Conservation (phyloP, 2,888 invertebrate species). For the Operophtera brumata region DNA sequence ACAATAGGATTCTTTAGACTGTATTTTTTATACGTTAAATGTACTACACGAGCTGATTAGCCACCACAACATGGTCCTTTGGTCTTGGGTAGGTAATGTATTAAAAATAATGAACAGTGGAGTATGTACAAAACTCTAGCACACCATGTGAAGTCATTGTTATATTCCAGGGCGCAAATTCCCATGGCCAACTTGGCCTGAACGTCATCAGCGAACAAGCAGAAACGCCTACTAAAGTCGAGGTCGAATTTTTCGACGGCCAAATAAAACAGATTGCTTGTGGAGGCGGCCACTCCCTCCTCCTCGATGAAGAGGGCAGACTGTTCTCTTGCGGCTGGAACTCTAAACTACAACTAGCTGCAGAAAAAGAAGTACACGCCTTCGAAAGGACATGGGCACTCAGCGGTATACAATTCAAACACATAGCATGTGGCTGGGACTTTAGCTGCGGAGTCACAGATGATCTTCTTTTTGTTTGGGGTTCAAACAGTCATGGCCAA, state of each 20-base stretch:
- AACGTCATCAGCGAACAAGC: conserved; percentile 85
- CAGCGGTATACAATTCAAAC: conserved; percentile 78
- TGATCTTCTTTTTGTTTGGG: conserved; percentile 89
- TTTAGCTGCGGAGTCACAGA: conserved; percentile 87
- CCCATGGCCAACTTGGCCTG: conserved; percentile 89
- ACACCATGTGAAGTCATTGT: not conserved
- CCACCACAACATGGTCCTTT: conserved; percentile 19
- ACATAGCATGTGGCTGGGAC: conserved; percentile 91
- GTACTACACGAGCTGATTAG: conserved; percentile 14
- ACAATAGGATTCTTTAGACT: no score
- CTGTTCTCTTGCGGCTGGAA: conserved; percentile 91
- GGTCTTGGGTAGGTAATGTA: conserved; percentile 28
- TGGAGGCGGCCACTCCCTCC: conserved; percentile 88
- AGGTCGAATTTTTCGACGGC: conserved; percentile 61
- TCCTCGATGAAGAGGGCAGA: conserved; percentile 84
- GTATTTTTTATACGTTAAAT: conserved; percentile 8
- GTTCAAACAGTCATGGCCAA: conserved; percentile 89
- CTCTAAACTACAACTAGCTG: conserved; percentile 85
- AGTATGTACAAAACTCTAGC: not conserved
- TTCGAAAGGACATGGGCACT: conserved; percentile 83
- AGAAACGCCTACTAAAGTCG: conserved; percentile 75
- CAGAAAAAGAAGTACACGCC: conserved; percentile 69
- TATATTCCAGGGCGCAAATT: conserved; percentile 87
- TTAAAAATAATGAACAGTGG: conserved; percentile 29
- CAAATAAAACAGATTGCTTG: conserved; percentile 84